A percentile compares a stretch with the other conserved stretches of the same genome.
phyloP scores from a whole-genome alignment of 2,113 vertebrate species.

The Panurus biarmicus region DNA sequence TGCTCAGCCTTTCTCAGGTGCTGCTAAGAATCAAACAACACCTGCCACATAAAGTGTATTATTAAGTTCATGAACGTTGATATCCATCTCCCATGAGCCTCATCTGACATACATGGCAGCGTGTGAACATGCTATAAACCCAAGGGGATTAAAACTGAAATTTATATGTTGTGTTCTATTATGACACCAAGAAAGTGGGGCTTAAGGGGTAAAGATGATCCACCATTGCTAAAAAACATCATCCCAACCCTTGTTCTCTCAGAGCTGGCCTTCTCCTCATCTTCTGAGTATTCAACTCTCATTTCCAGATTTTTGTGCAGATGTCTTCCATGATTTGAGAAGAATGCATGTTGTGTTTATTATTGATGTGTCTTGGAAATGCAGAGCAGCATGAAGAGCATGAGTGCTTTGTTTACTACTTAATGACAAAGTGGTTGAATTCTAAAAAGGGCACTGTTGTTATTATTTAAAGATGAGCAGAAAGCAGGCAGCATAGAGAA shows the following conservation, averaged over 20 bases:
- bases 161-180: neutral
- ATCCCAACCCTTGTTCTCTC: neutral
- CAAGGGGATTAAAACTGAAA: neutral
- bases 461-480: conserved; percentile 10
- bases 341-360: neutral
- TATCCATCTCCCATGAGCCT: neutral
- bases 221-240: neutral
- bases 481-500: neutral
- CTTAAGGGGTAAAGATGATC: neutral
- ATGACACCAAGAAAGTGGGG: neutral
- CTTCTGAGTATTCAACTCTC: neutral
- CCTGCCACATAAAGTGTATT: neutral
- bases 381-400: neutral
- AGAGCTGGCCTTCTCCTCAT: neutral
- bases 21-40: neutral
- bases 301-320: neutral
- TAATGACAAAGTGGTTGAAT: conserved; percentile 4
- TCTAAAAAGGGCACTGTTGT: neutral
- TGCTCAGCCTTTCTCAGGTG: neutral
- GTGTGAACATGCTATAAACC: neutral
- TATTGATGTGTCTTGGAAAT: neutral
- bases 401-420: conserved; percentile 20
- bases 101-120: neutral
- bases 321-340: neutral
- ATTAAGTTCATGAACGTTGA: neutral